These are phyloP conservation scores for Neodiprion fabricii DNA, from an alignment of 1,140 invertebrate species.

Conservation along the genomic window DNA sequence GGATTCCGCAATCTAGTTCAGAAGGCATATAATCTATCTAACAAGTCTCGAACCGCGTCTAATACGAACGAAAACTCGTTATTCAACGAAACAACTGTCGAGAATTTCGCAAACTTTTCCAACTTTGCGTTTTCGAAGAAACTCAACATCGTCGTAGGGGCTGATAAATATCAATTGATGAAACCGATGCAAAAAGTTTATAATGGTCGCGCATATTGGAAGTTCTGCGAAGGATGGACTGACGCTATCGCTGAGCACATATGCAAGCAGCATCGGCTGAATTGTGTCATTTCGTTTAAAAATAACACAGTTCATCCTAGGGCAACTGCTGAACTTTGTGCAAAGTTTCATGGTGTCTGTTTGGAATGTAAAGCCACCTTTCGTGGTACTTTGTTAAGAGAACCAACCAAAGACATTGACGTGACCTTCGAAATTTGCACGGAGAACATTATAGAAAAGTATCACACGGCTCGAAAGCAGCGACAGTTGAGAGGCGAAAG, in stretches of 20 bases:
- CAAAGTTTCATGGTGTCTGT: background rate
- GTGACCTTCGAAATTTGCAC: conserved; percentile 14
- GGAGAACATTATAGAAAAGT: background rate
- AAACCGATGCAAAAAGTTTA: conserved; percentile 18
- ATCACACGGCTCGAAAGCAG: conserved; percentile 9
- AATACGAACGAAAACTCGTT: background rate
- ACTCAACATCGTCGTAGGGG: background rate
- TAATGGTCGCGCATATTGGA: conserved; percentile 17
- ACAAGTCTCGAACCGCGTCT: background rate
- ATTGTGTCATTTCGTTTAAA: conserved; percentile 24
- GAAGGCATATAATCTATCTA: conserved; percentile 5
- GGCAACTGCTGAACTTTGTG: background rate
- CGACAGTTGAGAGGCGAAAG: conserved; percentile 18
- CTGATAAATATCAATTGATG: conserved; percentile 9
- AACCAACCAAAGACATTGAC: background rate
- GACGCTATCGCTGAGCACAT: conserved; percentile 17
- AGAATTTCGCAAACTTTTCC: conserved; percentile 10
- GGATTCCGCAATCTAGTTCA: conserved; percentile 10
- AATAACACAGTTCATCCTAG: conserved; percentile 19
- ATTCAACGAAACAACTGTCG: background rate
- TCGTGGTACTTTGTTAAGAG: conserved; percentile 7
- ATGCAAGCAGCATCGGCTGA: conserved; percentile 18
- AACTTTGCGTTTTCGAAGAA: background rate
- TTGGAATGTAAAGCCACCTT: conserved; percentile 19
- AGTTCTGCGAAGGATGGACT: conserved; percentile 20